Evolutionary conservation across 1,140 invertebrate species (phyloP).

Genomic region (Leptinotarsa undecemlineata): DNA sequence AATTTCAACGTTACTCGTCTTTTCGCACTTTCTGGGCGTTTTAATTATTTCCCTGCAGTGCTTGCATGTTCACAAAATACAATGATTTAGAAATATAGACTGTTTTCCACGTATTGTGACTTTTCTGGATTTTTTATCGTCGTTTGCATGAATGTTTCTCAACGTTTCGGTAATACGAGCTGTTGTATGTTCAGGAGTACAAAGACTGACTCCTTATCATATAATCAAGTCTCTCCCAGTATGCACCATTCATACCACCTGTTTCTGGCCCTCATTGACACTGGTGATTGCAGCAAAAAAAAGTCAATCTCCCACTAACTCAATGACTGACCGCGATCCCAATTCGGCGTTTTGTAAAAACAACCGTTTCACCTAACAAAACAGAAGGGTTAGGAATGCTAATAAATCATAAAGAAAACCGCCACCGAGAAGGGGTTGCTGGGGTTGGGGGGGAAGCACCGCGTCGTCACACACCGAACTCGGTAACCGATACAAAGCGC

Average conservation of each 20-base stretch:
- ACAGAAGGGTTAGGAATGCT: slow-evolving; percentile 47
- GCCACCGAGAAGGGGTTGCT: slow-evolving; percentile 16
- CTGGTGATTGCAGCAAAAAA: not conserved
- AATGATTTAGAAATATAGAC: no score
- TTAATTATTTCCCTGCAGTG: no score
- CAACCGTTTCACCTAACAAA: slow-evolving; percentile 21
- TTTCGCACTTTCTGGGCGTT: no score
- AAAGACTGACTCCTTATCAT: no score
- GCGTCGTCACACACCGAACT: not conserved
- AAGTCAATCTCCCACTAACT: not conserved
- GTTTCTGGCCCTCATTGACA: not conserved
- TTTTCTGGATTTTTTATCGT: no score
- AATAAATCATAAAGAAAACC: slow-evolving; percentile 48
- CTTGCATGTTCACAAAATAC: no score
- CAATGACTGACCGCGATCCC: not conserved
- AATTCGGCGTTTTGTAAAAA: slow-evolving; percentile 1
- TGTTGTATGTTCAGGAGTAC: no score
- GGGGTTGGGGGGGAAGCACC: slow-evolving; percentile 22
- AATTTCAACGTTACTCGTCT: no score
- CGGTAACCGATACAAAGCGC: slow-evolving; percentile 48
- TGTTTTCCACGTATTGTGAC: no score
- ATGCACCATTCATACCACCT: not conserved
- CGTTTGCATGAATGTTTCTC: no score
- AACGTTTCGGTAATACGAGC: no score
- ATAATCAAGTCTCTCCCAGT: not conserved